Base-by-base conservation (phyloP, 2,797 vertebrate species). In the Muraenolepis orangiensis region DNA sequence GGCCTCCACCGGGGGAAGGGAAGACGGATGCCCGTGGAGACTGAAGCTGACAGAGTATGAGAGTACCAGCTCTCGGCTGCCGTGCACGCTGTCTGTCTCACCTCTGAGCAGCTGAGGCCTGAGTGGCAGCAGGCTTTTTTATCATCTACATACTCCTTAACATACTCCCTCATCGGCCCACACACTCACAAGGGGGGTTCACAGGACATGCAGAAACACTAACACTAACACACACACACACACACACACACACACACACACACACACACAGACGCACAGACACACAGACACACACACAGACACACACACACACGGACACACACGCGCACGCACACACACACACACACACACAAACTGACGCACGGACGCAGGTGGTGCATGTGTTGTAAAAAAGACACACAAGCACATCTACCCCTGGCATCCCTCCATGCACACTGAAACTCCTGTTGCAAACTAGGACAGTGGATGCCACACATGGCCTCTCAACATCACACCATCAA, bases 21-120 rank as follows among this genome's bases (percentile, higher is more conserved):
- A 89, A 90, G 92, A 94, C 82, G 87, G 91, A 93, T 92, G 88
- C 85, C 78, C 85, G 74, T 70, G 82, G 84, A 90, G 86, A 92
- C 85, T 18, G 71, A 80, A 86, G 84, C 87, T 88, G 92, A 91
- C 90, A 89, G 89, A 79, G 83, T 88, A 88, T 89, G 90, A 89
- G 89, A 87, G 88, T 84, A 90, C 82, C 88, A 81, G 85, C 89
- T 91, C 88, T 88, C 87, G 91, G 91, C 88, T 91, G 87, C 84
- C 87, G 87, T 85, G 86, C 87, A 87, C 85, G 85, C 89, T 87
- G 91, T 91, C 88, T 86, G 88, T 93, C 91, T 91, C 88, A 87
- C 87, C 87, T 88, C 80, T 87, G 88, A 89, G 82, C 85, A 84
- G 84, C 74, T 76, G 81, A 70, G 81, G 74, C 82, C 69, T 78